Base-by-base conservation (phyloP, 2,888 invertebrate genomes). In the Galerucella calmariensis region DNA sequence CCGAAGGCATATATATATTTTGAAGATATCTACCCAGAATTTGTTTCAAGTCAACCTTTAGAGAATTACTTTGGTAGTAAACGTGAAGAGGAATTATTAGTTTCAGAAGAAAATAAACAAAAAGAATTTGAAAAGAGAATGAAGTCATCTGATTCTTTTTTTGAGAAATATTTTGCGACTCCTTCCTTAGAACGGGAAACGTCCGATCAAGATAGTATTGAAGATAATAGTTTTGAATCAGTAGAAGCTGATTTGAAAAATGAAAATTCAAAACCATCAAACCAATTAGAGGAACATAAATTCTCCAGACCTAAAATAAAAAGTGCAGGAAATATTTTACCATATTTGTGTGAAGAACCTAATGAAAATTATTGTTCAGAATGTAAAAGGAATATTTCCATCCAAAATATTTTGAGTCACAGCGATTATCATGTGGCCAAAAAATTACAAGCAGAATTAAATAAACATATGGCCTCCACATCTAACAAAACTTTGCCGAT, bases 381-480 rank as follows among this genome's bases (percentile, higher is more conserved):
- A 62, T 73, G 73, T 51, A 73, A 68, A 27, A 73, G 27, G 68
- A 41, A 62, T 73, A 73, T 77, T 56, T 59, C 71, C 35, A 79
- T 88, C 2, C 88, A 90, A 83, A 90, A 91, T 75, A 85, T 92
- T 73, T 90, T 90, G 48, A 91, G 90, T 74, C 97, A 97, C 86
- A 86, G 90, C 14, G 96, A 97, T 88, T 96, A 92, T 85, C 97
- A 97, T 86, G 90, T 94, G 81, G 97, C 97, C 6, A 91, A 92
- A 83, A 92, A 92, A 83, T 86, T 97, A 69, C 95, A 92, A 80
- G 88, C 90, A 80, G 90, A 92, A 86, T 84, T 94, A 9, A 94
- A 94, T 77, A 67, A 77, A 62, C 24, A 56, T 46, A 16, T 24
- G 4, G 35, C 16, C 8, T 9, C 59, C 12, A 14, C 20, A 58